Percentiles rank a stretch among this genome's conserved stretches.
Conservation (phyloP, 1,140 invertebrate genomes). For the Ostrea edulis region DNA sequence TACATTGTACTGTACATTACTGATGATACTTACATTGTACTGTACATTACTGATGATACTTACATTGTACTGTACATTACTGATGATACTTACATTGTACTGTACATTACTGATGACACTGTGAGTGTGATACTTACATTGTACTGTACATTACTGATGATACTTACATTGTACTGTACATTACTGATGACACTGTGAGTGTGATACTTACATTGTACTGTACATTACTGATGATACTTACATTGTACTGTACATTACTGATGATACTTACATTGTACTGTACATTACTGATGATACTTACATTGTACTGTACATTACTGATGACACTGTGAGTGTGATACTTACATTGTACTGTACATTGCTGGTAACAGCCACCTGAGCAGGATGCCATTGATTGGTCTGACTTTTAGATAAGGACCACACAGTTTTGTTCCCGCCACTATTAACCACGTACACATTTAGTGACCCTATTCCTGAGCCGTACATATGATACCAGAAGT, state of each 20-base stretch:
- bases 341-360: conserved; percentile 56
- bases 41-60: conserved; percentile 51
- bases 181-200: conserved; percentile 57
- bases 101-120: conserved; percentile 55
- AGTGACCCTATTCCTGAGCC: conserved; percentile 79
- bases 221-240: conserved; percentile 56
- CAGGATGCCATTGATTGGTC: conserved; percentile 67
- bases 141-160: conserved; percentile 53
- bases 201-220: conserved; percentile 59
- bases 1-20: conserved; percentile 55
- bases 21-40: conserved; percentile 59
- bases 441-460: conserved; percentile 63
- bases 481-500: conserved; percentile 90
- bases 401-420: conserved; percentile 71
- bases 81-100: conserved; percentile 59
- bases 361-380: conserved; percentile 60
- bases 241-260: conserved; percentile 53
- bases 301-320: conserved; percentile 53
- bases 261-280: conserved; percentile 59
- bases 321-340: too few species aligned
- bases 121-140: too few species aligned
- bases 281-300: conserved; percentile 56
- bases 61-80: conserved; percentile 55
- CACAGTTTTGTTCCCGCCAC: conserved; percentile 66
- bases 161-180: conserved; percentile 56